Conservation (phyloP, 2,113 vertebrate species). For the Ciconia stormi region DNA sequence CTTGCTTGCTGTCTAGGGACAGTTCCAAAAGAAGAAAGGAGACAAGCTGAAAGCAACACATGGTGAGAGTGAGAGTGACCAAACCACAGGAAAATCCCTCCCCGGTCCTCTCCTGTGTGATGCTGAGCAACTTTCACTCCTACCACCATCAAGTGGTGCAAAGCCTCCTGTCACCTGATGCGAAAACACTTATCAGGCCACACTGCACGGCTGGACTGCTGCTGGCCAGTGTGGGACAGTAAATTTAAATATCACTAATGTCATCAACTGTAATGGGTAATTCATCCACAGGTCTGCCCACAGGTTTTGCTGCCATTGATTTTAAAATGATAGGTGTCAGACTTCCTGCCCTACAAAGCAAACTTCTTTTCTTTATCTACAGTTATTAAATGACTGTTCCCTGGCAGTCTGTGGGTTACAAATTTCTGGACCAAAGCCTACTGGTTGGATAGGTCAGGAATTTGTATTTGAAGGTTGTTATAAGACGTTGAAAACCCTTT, state of each 20-base stretch:
- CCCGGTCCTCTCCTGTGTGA: background rate
- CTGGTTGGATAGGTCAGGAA: background rate
- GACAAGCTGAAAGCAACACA: background rate
- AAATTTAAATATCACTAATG: background rate
- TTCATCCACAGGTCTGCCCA: background rate
- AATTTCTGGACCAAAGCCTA: background rate
- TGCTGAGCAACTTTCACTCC: background rate
- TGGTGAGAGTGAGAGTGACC: background rate
- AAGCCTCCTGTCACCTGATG: background rate
- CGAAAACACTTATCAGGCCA: background rate
- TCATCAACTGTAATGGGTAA: background rate
- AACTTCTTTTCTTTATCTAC: background rate
- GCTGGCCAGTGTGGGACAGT: background rate
- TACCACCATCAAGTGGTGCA: background rate
- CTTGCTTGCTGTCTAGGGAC: background rate
- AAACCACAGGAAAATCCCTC: background rate
- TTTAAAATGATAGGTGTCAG: background rate
- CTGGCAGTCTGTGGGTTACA: background rate
- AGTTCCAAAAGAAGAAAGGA: background rate
- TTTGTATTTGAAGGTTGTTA: background rate
- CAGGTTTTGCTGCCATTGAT: background rate
- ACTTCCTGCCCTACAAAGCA: background rate
- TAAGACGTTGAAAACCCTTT: background rate
- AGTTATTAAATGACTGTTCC: background rate
- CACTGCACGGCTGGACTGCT: background rate